A percentile compares a stretch with the other conserved stretches of the same genome.
Evolutionary conservation across 2,797 vertebrate species (phyloP).

Genomic region (Craterocephalus amniculus): DNA sequence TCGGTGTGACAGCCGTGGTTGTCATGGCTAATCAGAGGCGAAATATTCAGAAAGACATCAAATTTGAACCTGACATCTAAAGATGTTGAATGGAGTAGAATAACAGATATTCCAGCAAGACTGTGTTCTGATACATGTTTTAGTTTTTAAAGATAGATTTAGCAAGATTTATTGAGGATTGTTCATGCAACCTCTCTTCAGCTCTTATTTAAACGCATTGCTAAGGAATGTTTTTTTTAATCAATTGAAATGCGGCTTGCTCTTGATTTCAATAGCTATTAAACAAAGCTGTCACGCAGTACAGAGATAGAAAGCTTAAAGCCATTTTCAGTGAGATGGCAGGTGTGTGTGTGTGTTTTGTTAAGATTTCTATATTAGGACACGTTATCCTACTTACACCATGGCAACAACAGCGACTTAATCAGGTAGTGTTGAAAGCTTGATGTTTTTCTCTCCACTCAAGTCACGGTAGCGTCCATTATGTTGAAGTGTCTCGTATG

Average conservation of each 20-base stretch:
- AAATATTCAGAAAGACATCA: neutral
- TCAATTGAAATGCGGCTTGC: too few relatives aligned
- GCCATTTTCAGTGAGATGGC: neutral
- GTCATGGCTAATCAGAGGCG: conserved; percentile 37
- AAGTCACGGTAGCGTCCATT: neutral
- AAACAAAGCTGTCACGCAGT: neutral
- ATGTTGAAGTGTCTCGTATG: neutral
- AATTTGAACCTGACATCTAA: conserved; percentile 14
- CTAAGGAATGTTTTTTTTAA: too few relatives aligned
- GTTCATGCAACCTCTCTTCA: neutral
- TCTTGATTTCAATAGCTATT: neutral
- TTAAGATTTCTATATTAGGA: conserved; percentile 5
- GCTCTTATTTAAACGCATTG: neutral
- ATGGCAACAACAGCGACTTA: conserved; percentile 6
- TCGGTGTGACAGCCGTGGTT: conserved; percentile 5
- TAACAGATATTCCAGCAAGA: neutral
- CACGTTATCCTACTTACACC: neutral
- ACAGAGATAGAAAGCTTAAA: neutral
- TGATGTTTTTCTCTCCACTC: neutral
- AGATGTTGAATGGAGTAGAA: neutral
- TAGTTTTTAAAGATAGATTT: neutral
- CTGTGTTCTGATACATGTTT: neutral
- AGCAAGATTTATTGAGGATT: neutral
- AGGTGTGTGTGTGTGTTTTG: neutral
- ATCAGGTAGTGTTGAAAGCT: neutral